Percentiles rank a stretch among this genome's conserved stretches.
Conservation (phyloP, 2,113 vertebrate species). For the Sander vitreus region DNA sequence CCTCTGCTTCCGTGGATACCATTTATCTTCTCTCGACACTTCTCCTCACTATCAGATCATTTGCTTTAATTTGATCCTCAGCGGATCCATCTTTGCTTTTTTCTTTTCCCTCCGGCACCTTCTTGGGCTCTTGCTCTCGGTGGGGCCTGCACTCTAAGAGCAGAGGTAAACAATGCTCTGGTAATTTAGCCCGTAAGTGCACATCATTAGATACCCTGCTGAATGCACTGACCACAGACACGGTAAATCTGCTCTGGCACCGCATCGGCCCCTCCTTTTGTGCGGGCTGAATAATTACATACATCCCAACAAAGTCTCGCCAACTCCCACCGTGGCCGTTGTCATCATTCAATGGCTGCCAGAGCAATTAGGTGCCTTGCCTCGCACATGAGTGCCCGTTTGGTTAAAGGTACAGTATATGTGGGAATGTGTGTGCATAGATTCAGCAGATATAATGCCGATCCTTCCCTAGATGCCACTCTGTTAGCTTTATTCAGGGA, state of each 20-base stretch:
- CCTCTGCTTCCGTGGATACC: conserved; percentile 56
- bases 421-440: conserved; percentile 10
- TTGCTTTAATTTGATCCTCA: conserved; percentile 56
- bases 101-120: neutral
- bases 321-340: conserved; percentile 65
- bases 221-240: conserved; percentile 67
- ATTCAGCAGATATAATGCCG: conserved; percentile 40
- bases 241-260: conserved; percentile 74
- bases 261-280: conserved; percentile 55
- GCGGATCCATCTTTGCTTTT: neutral
- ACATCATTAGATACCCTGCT: conserved; percentile 70
- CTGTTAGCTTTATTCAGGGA: conserved; percentile 33
- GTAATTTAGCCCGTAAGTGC: conserved; percentile 73
- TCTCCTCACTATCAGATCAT: conserved; percentile 53
- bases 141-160: conserved; percentile 34
- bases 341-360: conserved; percentile 73
- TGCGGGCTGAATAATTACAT: conserved; percentile 74
- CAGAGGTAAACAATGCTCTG: conserved; percentile 73
- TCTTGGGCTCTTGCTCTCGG: conserved; percentile 19
- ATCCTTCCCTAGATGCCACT: conserved; percentile 48
- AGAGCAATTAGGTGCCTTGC: conserved; percentile 66
- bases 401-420: conserved; percentile 38
- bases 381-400: conserved; percentile 10
- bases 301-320: conserved; percentile 62
- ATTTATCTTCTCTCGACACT: conserved; percentile 51